These are phyloP conservation scores for Cheumatopsyche charites DNA, from an alignment of 1,140 invertebrate species.

Conservation along the genomic window DNA sequence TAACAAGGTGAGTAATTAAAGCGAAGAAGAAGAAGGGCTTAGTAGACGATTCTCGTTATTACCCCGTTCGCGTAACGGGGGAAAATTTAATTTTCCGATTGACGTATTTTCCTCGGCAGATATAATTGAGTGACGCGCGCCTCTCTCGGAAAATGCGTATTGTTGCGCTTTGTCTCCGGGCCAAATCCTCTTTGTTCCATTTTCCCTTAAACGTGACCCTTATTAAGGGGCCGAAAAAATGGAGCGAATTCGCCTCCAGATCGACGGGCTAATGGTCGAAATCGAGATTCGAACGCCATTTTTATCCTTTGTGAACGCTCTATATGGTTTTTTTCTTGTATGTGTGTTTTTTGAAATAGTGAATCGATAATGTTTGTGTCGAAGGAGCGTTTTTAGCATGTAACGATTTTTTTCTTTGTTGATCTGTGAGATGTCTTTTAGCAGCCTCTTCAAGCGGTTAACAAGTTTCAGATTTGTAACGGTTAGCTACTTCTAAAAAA, in stretches of 20 bases:
- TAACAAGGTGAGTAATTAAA: slow-evolving; percentile 34
- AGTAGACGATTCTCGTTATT: slow-evolving; percentile 27
- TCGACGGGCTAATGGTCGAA: slow-evolving; percentile 11
- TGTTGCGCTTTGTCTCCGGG: slow-evolving; percentile 21
- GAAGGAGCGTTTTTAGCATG: too few relatives aligned
- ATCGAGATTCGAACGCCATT: slow-evolving; percentile 17
- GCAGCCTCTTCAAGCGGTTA: too few relatives aligned
- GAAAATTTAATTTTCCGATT: slow-evolving; percentile 35
- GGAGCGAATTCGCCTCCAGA: background rate
- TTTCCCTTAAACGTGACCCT: slow-evolving; percentile 20
- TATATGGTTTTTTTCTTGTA: too few relatives aligned
- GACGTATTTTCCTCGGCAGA: slow-evolving; percentile 31
- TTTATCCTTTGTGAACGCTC: background rate
- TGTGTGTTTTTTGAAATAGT: too few relatives aligned
- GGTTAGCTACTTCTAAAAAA: too few relatives aligned
- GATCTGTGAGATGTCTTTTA: too few relatives aligned
- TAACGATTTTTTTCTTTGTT: too few relatives aligned
- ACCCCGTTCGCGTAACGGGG: background rate
- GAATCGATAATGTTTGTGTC: too few relatives aligned
- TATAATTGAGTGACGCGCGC: slow-evolving; percentile 21
- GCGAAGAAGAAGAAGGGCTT: slow-evolving; percentile 25
- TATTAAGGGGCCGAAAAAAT: slow-evolving; percentile 7
- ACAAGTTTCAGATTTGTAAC: too few relatives aligned
- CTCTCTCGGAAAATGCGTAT: slow-evolving; percentile 13
- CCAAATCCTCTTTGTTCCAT: slow-evolving; percentile 10